Evolutionary conservation across 2,888 invertebrate species (phyloP).

Genomic region (Phortica magna): DNA sequence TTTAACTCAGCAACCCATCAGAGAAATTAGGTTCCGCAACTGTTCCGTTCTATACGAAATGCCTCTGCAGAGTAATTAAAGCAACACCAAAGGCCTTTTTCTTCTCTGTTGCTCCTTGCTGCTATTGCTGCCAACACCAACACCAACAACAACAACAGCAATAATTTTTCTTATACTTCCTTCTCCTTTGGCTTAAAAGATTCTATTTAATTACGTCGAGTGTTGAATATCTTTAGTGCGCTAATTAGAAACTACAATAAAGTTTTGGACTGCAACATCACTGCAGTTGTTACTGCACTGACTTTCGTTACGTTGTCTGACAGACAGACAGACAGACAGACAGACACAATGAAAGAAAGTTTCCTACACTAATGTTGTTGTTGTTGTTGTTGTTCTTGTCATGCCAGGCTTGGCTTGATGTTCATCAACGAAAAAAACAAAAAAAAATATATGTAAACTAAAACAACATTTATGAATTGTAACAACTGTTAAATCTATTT

Average conservation of each 20-base stretch:
- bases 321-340: too few species aligned
- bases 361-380: not conserved
- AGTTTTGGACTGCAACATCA: conserved; percentile 53
- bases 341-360: too few species aligned
- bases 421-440: not conserved
- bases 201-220: conserved; percentile 69
- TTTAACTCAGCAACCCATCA: conserved; percentile 22
- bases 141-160: conserved; percentile 1
- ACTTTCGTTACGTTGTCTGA: not conserved
- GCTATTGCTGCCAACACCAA: too few species aligned
- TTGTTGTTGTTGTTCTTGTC: not conserved
- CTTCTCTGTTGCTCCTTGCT: too few species aligned
- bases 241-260: conserved; percentile 63
- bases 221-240: conserved; percentile 64
- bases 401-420: not conserved
- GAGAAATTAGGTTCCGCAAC: conserved; percentile 56
- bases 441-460: too few species aligned
- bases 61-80: conserved; percentile 59
- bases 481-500: not conserved
- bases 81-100: conserved; percentile 41
- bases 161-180: not conserved
- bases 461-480: not conserved
- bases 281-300: conserved; percentile 10
- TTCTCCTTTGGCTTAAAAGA: conserved; percentile 57
- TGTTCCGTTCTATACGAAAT: conserved; percentile 55